Percentiles rank a stretch among this genome's conserved stretches.
Evolutionary conservation across 2,888 invertebrate species (phyloP).

Genomic region (Drosophila multiciliata): DNA sequence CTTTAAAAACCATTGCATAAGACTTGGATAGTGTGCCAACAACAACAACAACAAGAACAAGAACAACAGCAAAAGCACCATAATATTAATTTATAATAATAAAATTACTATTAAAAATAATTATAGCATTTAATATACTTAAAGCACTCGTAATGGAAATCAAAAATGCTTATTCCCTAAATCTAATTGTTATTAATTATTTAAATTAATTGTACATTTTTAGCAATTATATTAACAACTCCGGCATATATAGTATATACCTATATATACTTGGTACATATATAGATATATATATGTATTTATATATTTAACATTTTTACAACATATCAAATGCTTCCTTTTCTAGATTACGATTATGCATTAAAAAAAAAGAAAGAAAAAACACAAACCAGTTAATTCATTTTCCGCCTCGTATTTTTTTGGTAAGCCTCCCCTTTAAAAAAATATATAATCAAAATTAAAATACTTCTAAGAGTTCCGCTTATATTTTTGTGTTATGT

Average conservation of each 20-base stretch:
- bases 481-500: constrained; percentile 54
- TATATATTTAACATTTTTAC: constrained; percentile 72
- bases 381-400: constrained; percentile 6
- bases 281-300: constrained; percentile 16
- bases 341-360: constrained; percentile 56
- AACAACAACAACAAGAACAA: constrained; percentile 42
- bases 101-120: constrained; percentile 29
- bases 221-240: constrained; percentile 24
- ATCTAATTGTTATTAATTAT: constrained; percentile 74
- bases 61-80: not conserved
- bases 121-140: constrained; percentile 36
- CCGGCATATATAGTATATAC: constrained; percentile 32
- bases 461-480: constrained; percentile 65
- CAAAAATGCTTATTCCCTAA: constrained; percentile 53
- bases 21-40: constrained; percentile 85
- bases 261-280: constrained; percentile 26
- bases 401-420: not conserved
- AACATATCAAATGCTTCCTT: constrained; percentile 84
- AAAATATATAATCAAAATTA: constrained; percentile 19
- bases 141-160: constrained; percentile 44
- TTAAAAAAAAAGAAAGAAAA: constrained; percentile 29
- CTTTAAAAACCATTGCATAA: constrained; percentile 62
- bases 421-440: not conserved
- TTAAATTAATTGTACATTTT: constrained; percentile 70
- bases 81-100: constrained; percentile 31